Evolutionary conservation across 2,888 invertebrate genomes (phyloP).

Genomic region (Orchesellides sinensis): DNA sequence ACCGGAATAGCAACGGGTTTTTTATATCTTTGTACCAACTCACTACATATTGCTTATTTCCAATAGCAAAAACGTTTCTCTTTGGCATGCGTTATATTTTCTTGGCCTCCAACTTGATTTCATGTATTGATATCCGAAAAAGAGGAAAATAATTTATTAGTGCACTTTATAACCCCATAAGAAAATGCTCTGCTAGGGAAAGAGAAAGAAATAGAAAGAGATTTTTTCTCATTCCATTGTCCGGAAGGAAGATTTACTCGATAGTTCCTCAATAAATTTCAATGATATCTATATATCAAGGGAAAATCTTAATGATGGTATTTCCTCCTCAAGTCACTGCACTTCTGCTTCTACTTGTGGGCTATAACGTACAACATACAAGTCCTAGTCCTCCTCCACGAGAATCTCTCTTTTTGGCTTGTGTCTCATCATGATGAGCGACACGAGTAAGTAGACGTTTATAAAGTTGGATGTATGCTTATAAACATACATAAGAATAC

Average conservation of each 20-base stretch:
- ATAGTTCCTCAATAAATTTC: slow-evolving; percentile 60
- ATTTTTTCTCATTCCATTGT: slow-evolving; percentile 30
- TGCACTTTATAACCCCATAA: slow-evolving; percentile 19
- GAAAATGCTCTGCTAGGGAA: background rate
- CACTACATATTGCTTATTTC: background rate
- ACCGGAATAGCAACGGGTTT: slow-evolving; percentile 3
- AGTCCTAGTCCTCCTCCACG: background rate
- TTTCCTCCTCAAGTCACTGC: slow-evolving; percentile 3
- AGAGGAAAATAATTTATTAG: slow-evolving; percentile 50
- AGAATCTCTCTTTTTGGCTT: background rate
- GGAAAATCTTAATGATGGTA: slow-evolving; percentile 47
- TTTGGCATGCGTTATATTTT: background rate
- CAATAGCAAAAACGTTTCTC: background rate
- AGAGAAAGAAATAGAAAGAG: background rate
- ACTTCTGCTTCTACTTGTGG: background rate
- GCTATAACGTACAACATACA: background rate
- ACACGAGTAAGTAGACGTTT: background rate
- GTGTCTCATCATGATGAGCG: slow-evolving; percentile 16
- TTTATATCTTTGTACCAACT: background rate
- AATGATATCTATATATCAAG: slow-evolving; percentile 54
- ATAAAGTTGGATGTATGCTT: no score
- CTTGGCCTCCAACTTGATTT: slow-evolving; percentile 39
- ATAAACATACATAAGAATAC: no score
- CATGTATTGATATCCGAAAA: slow-evolving; percentile 26
- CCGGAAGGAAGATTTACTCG: slow-evolving; percentile 56